Base-by-base conservation (phyloP, 2,113 vertebrate species). In the Festucalex cinctus region DNA sequence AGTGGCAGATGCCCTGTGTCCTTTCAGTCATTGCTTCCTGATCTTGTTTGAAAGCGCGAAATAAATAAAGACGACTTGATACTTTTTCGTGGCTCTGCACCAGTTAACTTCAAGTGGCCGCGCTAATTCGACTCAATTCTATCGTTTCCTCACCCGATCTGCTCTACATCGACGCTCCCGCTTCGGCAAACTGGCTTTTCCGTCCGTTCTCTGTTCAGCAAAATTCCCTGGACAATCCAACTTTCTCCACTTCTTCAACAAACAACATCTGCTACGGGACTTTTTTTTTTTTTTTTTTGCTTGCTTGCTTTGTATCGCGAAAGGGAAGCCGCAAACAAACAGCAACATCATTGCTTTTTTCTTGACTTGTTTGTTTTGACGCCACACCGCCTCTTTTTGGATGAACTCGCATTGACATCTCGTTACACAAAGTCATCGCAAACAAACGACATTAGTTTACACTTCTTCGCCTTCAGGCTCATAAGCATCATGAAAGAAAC, bases 251-350 rank as follows among this genome's bases (percentile, higher is more conserved):
- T 35, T 57, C 16, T 35, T 43, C n/a, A 62, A 43, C 60, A 62
- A 62, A 62, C 56, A 58, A 58, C 60, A 62, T 62, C 22, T 62
- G 60, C n/a, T 43, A n/a, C 12, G 39, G 14, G 8, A 22, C 36
- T 39, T 37, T 43, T 46, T 46, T 46, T 41, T 14, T 41, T 39
- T 39, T 39, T 41, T 41, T 14, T 41, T 39, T 39, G n/a, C n/a
- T n/a, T n/a, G n/a, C n/a, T 37, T 61, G 59, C 59, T 61, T 61
- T 61, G 36, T 41, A 39, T 26, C n/a, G 1, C 10, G 32, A 58
- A 58, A 60, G 9, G 6, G 12, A 62, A 24, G 14, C 13, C 26
- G 14, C 17, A 14, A 53, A 12, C 41, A 24, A 32, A 22, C 49
- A 36, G 26, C 0, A 49, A n/a, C 16, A 0, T 8, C 12, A 39